Percentiles rank a stretch among this genome's conserved stretches.
Conservation (phyloP, 2,888 invertebrate species). For the Scrobipalpa costella region DNA sequence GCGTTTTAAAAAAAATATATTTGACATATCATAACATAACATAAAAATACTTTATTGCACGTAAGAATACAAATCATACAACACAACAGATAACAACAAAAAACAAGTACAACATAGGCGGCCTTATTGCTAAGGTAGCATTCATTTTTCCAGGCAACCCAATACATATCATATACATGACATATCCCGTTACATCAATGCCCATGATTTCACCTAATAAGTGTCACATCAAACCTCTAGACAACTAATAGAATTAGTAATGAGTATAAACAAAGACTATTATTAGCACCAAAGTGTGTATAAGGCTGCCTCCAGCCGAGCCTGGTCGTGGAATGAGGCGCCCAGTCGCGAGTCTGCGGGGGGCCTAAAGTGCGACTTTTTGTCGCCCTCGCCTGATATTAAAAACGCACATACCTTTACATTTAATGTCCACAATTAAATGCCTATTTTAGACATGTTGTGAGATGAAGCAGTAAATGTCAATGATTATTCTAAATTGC, state of each 20-base stretch:
- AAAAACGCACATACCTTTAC: constrained; percentile 23
- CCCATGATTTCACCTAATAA: constrained; percentile 14
- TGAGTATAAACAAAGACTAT: constrained; percentile 18
- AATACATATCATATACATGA: background rate
- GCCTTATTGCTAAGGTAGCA: too few species aligned
- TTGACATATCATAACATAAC: too few species aligned
- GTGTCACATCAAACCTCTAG: constrained; percentile 14
- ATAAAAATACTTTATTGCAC: too few species aligned
- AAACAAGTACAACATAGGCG: too few species aligned
- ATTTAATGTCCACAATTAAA: constrained; percentile 19
- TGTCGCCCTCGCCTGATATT: constrained; percentile 41
- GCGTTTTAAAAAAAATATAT: too few species aligned
- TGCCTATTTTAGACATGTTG: constrained; percentile 15
- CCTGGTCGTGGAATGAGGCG: constrained; percentile 33
- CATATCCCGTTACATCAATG: background rate
- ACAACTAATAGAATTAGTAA: constrained; percentile 22
- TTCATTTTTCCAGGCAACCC: too few species aligned
- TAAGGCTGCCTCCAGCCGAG: constrained; percentile 33
- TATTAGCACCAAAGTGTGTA: constrained; percentile 34
- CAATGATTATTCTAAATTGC: constrained; percentile 7
- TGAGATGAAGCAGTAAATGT: constrained; percentile 18
- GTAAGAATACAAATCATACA: too few species aligned
- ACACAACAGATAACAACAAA: too few species aligned
- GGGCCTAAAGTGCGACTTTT: constrained; percentile 59
- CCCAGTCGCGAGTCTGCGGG: constrained; percentile 52